Conservation (phyloP, 2,113 vertebrate genomes). For the Podiceps cristatus region DNA sequence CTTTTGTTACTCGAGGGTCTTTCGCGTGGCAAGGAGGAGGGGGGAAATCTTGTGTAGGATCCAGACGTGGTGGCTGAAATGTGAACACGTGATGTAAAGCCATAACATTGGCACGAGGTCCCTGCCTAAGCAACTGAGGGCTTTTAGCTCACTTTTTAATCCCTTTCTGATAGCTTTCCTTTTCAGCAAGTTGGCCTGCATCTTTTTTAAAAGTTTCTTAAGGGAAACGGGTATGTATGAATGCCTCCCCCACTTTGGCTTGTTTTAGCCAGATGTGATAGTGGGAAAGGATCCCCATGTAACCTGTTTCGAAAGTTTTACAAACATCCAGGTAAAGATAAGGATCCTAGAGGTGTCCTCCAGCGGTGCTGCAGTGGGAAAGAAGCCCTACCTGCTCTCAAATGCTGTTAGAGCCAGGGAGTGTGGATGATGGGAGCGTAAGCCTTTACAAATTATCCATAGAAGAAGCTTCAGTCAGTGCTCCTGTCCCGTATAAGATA, state of each 20-base stretch:
- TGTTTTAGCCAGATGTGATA: neutral
- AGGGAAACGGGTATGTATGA: neutral
- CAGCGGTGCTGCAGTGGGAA: neutral
- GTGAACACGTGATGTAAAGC: neutral
- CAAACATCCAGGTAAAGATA: neutral
- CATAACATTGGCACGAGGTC: neutral
- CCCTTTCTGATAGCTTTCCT: neutral
- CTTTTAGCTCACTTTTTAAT: neutral
- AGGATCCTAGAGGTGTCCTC: neutral
- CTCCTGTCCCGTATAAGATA: neutral
- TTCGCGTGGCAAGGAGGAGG: neutral
- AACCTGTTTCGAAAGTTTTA: neutral
- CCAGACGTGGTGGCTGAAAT: neutral
- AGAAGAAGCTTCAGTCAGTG: neutral
- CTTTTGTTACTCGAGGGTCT: neutral
- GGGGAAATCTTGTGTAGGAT: neutral
- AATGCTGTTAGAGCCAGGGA: neutral
- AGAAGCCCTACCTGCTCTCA: neutral
- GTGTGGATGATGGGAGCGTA: neutral
- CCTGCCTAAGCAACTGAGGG: neutral
- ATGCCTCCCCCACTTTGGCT: neutral
- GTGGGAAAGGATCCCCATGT: neutral
- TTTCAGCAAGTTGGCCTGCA: neutral
- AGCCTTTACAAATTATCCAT: neutral
- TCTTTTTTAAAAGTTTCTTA: neutral